Evolutionary conservation across 2,888 invertebrate genomes (phyloP).

Genomic region (Eumerus sabulonum): DNA sequence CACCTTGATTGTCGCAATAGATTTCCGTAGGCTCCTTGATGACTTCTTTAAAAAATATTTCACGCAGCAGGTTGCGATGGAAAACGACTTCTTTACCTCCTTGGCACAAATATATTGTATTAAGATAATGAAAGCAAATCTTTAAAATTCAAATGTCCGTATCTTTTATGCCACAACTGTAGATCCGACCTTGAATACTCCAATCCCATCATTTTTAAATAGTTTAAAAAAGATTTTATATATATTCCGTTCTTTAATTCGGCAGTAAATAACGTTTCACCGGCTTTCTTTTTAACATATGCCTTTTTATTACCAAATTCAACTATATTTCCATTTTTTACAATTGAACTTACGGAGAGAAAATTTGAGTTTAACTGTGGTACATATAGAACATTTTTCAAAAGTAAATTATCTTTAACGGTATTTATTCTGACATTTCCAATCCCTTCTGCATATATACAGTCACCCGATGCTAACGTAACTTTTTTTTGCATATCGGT

Average conservation of each 20-base stretch:
- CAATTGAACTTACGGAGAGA: conserved; percentile 30
- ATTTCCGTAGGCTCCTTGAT: no score
- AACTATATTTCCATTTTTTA: conserved; percentile 20
- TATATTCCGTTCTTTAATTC: conserved; percentile 22
- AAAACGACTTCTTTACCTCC: no score
- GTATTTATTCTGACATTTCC: conserved; percentile 25
- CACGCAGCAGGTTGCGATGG: no score
- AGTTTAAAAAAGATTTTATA: no score
- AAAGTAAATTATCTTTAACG: conserved; percentile 10
- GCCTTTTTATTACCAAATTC: conserved; percentile 23
- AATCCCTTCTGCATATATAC: conserved; percentile 18
- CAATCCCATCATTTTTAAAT: no score
- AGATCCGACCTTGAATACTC: no score
- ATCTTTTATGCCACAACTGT: no score
- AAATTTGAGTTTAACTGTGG: conserved; percentile 25
- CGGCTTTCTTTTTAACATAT: conserved; percentile 25
- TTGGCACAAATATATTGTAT: no score
- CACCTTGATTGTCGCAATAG: no score
- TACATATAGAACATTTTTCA: conserved; percentile 10
- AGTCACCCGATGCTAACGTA: conserved; percentile 32
- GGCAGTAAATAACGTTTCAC: conserved; percentile 26
- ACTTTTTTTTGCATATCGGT: conserved; percentile 24
- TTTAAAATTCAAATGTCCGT: no score
- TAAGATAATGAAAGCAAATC: no score
- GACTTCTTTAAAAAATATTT: no score